phyloP scores from a whole-genome alignment of 1,140 invertebrate genomes.

The Drosophila sp. region DNA sequence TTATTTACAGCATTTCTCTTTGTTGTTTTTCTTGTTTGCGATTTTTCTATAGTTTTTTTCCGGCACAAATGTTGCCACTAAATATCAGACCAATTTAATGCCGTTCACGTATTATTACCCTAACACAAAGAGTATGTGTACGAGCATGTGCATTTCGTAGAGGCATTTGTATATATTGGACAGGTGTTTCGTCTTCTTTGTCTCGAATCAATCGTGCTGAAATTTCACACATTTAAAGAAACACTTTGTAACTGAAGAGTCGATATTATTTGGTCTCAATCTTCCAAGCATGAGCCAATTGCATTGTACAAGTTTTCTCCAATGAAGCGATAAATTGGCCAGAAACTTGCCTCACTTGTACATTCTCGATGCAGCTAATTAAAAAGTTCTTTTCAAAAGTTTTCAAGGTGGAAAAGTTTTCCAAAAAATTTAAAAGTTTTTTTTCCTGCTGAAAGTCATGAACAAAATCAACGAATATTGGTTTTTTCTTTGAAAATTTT shows the following conservation, averaged over 20 bases:
- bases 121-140: background rate
- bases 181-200: too few relatives aligned
- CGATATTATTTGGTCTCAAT: too few relatives aligned
- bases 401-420: background rate
- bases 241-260: too few relatives aligned
- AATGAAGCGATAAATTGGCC: background rate
- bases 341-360: background rate
- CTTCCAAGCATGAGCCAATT: background rate
- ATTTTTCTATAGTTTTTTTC: background rate
- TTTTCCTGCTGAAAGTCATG: background rate
- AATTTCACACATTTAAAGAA: too few relatives aligned
- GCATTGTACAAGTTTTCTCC: background rate
- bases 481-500: background rate
- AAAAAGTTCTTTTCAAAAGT: background rate
- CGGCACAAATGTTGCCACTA: background rate
- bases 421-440: background rate
- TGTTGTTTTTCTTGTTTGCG: constrained; percentile 1
- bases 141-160: background rate
- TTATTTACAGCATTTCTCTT: background rate
- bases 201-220: too few relatives aligned
- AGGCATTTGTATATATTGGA: background rate
- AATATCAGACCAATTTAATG: constrained; percentile 7
- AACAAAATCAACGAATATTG: background rate
- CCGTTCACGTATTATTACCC: background rate
- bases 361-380: background rate